Evolutionary conservation across 2,888 invertebrate species (phyloP), one percentile per base, ranked within the genome.

Genomic region (Amphimallon solstitiale): DNA sequence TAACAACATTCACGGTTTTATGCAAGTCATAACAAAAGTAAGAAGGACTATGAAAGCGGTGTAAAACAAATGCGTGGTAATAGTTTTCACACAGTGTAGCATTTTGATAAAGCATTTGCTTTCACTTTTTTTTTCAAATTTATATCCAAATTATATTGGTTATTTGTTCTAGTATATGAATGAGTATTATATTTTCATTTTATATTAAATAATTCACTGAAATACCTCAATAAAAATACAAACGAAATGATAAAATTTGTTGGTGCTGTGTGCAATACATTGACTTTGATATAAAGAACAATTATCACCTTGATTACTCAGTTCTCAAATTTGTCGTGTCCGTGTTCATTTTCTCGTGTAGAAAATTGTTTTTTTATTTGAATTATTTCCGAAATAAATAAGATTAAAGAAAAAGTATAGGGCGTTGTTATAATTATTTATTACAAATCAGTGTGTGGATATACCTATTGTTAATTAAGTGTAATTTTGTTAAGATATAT

Each of bases 211-310:
- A 49, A 40, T 51, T 49, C 49, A 29, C 29, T 40, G 38, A 63
- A 51, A 51, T 15, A 63, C 23, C 38, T 40, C 15, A 35, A 37
- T 52, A 49, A 49, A 62, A 63, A 61, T 37, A 37, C 21, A 7
- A 56, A 56, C 64, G 59, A 65, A 66, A 52, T 62, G 61, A 69
- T 69, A 65, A 69, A 63, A 65, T 67, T 63, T 67, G 66, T 63
- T 67, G 63, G 66, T 67, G 66, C 66, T 67, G 66, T 67, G 66
- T 67, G 66, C 66, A 67, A 67, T 61, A 62, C 21, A 21, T 61
- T 46, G 46, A 52, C 45, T 66, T 66, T 66, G 61, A 66, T 66
- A 66, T 66, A 66, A 66, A 66, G 66, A 66, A 66, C 37, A 49
- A 65, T 66, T 66, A 66, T 66, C 65, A 52, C 23, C 17, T 15